Conservation (phyloP, 1,140 invertebrate genomes). For the Parasteatoda tepidariorum region DNA sequence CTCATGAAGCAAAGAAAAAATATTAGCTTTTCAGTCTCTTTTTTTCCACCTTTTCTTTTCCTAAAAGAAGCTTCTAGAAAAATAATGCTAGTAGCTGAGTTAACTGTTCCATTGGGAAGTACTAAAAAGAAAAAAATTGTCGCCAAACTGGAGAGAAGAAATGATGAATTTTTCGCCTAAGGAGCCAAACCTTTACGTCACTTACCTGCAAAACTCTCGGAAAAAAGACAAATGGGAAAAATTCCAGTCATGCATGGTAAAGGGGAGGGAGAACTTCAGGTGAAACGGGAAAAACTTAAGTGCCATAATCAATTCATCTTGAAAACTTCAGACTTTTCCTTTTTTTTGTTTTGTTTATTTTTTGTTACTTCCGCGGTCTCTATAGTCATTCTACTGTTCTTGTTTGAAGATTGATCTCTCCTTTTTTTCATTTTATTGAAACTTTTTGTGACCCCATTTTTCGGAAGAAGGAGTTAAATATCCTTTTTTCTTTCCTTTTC, state of each 20-base stretch:
- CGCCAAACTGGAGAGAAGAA: neutral
- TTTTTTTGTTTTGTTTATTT: slow-evolving; percentile 15
- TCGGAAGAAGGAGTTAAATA: no score
- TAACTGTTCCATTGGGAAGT: neutral
- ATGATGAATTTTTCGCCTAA: slow-evolving; percentile 10
- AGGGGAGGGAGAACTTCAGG: neutral
- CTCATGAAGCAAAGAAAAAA: no score
- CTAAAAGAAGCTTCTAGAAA: no score
- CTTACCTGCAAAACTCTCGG: neutral
- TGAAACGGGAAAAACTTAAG: neutral
- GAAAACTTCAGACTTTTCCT: slow-evolving; percentile 16
- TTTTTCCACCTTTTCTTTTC: no score
- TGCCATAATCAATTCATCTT: slow-evolving; percentile 28
- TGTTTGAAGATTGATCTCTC: no score
- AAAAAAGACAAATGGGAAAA: neutral
- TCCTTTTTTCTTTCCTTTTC: no score
- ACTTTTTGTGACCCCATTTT: no score
- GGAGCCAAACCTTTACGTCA: neutral
- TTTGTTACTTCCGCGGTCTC: neutral
- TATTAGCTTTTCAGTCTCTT: no score
- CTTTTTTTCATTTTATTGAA: no score
- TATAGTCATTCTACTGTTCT: no score
- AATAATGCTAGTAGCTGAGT: no score
- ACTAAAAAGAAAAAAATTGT: neutral
- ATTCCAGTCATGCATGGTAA: neutral